Conservation (phyloP, 2,888 invertebrate species). For the Hydraecia micacea region DNA sequence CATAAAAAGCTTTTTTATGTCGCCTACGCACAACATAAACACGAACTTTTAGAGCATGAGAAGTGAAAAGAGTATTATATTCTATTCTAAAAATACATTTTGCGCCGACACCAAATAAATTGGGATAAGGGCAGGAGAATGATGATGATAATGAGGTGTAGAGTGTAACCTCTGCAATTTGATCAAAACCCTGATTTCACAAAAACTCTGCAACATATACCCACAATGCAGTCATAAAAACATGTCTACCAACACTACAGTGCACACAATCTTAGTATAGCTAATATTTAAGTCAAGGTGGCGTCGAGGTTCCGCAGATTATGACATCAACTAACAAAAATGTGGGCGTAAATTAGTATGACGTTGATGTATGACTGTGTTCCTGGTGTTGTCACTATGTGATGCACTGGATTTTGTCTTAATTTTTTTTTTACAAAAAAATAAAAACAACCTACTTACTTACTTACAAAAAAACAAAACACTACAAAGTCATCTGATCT, state of each 20-base stretch:
- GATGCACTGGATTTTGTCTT: background rate
- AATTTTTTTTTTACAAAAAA: no score
- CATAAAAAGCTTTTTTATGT: no score
- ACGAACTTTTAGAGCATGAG: no score
- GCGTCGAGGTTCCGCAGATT: conserved; percentile 26
- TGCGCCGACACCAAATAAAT: no score
- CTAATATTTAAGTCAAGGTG: conserved; percentile 52
- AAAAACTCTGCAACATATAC: background rate
- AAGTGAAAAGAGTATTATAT: no score
- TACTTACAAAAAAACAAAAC: background rate
- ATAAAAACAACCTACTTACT: background rate
- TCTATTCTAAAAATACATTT: no score
- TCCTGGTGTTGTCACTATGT: conserved; percentile 9
- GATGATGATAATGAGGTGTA: no score
- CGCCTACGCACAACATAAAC: no score
- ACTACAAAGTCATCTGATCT: no score
- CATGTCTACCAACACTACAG: background rate
- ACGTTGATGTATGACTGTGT: background rate
- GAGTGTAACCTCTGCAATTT: no score
- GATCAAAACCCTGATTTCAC: background rate
- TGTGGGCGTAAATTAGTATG: conserved; percentile 32
- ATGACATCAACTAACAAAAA: conserved; percentile 58
- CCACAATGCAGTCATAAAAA: conserved; percentile 4
- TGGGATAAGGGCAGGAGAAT: no score
- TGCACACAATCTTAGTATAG: conserved; percentile 19